Conservation (phyloP, 2,113 vertebrate species). For the Grallaria varia region DNA sequence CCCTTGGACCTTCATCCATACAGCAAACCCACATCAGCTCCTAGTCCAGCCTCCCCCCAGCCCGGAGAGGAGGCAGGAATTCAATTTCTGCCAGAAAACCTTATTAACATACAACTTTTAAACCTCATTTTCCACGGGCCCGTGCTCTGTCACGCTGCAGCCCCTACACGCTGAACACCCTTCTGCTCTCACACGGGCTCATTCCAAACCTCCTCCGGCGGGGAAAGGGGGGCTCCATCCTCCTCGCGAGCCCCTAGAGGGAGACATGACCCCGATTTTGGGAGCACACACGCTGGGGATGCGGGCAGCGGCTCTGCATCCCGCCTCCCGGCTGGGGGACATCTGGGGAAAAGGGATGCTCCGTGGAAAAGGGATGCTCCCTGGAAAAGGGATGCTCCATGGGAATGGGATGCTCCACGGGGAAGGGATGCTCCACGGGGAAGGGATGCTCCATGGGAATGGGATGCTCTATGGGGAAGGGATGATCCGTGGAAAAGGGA, state of each 20-base stretch:
- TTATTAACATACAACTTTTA: background rate
- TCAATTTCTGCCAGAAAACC: background rate
- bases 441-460: no score
- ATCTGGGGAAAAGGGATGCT: no score
- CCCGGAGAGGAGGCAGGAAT: background rate
- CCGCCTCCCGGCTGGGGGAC: background rate
- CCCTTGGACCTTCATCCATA: background rate
- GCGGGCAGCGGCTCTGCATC: background rate
- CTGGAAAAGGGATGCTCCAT: background rate
- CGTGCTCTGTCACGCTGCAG: fast-evolving
- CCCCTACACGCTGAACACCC: background rate
- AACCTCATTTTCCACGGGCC: background rate
- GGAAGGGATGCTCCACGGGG: no score
- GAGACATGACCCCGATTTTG: constrained; percentile 56
- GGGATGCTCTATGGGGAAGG: no score
- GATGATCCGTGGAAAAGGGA: no score
- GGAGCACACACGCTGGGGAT: background rate
- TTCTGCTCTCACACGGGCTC: fast-evolving
- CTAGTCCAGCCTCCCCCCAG: background rate
- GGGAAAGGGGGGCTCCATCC: background rate
- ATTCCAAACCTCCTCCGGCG: background rate
- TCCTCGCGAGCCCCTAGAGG: constrained; percentile 40
- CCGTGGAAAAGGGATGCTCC: no score
- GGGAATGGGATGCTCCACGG: no score
- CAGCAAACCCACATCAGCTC: fast-evolving